Evolutionary conservation across 2,113 vertebrate species (phyloP).

Genomic region (Hemiscyllium ocellatum): DNA sequence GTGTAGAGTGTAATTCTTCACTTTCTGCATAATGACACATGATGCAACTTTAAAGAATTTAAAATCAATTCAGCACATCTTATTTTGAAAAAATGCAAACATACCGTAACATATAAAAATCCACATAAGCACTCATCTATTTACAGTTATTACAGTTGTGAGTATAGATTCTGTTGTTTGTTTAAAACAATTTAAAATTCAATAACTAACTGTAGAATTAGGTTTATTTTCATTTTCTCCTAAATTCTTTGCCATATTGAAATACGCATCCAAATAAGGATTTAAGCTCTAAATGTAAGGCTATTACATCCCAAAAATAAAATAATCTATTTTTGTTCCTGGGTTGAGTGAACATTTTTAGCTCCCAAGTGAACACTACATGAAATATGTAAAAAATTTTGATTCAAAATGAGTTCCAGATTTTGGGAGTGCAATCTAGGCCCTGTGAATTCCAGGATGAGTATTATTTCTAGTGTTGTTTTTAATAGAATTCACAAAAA

Average conservation of each 20-base stretch:
- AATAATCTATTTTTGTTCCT: constrained; percentile 25
- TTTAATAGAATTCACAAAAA: background rate
- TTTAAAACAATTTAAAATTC: background rate
- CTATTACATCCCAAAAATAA: background rate
- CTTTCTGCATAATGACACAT: background rate
- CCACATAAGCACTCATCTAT: background rate
- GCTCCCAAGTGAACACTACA: background rate
- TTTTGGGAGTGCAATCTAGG: background rate
- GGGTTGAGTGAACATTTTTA: constrained; percentile 23
- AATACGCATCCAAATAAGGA: background rate
- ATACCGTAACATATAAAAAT: background rate
- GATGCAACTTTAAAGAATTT: background rate
- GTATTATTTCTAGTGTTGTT: background rate
- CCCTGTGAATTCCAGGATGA: background rate
- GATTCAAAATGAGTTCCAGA: constrained; percentile 22
- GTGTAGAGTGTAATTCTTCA: background rate
- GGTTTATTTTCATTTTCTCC: constrained; percentile 24
- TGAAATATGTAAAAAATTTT: constrained; percentile 32
- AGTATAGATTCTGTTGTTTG: background rate
- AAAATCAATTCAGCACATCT: background rate
- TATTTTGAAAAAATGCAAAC: background rate
- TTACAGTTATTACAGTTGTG: background rate
- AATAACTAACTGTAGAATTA: background rate
- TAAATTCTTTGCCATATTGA: background rate
- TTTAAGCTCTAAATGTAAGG: constrained; percentile 6